Evolutionary conservation across 1,140 invertebrate species (phyloP), one percentile per base, ranked within the genome.

Genomic region (Trypoxylus dichotomus): DNA sequence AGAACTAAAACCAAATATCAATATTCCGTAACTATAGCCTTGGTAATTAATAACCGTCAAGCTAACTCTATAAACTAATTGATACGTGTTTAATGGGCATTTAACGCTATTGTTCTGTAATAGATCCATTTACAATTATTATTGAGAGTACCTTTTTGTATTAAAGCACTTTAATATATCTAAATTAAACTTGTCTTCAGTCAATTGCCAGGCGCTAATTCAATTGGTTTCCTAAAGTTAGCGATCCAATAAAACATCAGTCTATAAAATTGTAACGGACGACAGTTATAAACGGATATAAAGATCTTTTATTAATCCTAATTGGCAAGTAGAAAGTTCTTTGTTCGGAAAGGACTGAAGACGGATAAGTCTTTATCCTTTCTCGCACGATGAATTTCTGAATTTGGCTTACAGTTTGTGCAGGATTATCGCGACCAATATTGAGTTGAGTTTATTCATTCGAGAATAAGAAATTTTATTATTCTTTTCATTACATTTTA

Each of bases 221-320:
- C 47, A 54, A 21, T 54, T 54, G 47, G 15, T 54, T 54, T 15
- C 47, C 19, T 54, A 54, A 6, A 54, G 47, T 19, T 54, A 54
- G 13, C 11, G 15, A 54, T 54, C 47, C 47, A 54, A 54, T 54
- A 54, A 54, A 54, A 54, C 47, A 15, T 54, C 47, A 54, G 19
- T 54, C 19, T 54, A 54, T 54, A 54, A 54, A 54, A 54, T 54
- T 54, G 19, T 54, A 54, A 54, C 47, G 47, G 47, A 54, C 11
- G 47, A 54, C 47, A 54, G 47, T 54, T 54, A 54, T 54, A 54
- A 54, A n/a, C 15, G 47, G 47, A n/a, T 54, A 54, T 54, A 54
- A 54, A 54, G 13, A 54, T n/a, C 47, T 54, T 54, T 19, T 54
- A 54, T 54, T 54, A 54, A 54, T 54, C 47, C 15, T 54, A 54